Base-by-base conservation (phyloP, 2,888 invertebrate species). In the Aleiodes alternator region DNA sequence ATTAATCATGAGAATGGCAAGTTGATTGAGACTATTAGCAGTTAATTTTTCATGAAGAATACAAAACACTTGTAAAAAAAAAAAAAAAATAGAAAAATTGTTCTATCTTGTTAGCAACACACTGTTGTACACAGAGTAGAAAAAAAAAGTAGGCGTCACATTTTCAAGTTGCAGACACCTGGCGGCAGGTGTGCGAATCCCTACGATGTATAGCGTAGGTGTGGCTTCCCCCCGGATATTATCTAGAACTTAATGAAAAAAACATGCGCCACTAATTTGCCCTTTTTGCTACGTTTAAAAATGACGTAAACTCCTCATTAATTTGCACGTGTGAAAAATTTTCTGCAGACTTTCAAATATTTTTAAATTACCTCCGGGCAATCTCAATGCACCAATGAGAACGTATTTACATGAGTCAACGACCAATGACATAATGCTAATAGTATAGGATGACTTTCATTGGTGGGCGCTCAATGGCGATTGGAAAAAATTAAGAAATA, bases 71-170 rank as follows among this genome's bases (percentile, higher is more conserved):
- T 29, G 29, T 51, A n/a, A 50, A 68, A 34, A 68, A 68, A 51
- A 50, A 50, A 68, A 34, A 68, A 68, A 68, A 50, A 51, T 43
- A 6, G 5, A 23, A 23, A 48, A 51, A 29, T 23, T 14, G 2
- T 9, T 68, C 23, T 51, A 68, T 68, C 68, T 51, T 68, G 68
- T 51, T 68, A 66, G 55, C 38, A 53, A 66, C 51, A 12, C 51
- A 23, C 64, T 55, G 53, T 64, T 64, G 16, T 29, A 69, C 34
- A 73, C 23, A 51, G 53, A 43, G 43, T 43, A 73, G 23, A 23
- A 72, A 56, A 61, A 51, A 59, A 31, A n/a, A 57, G 38, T 50
- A 74, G 69, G 74, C 74, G 74, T 74, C 69, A 69, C 61, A 73
- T 68, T 57, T 53, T 38, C 53, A 69, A 51, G 23, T 69, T 23